Conservation (phyloP, 1,140 invertebrate genomes). For the Pogonomyrmex californicus region DNA sequence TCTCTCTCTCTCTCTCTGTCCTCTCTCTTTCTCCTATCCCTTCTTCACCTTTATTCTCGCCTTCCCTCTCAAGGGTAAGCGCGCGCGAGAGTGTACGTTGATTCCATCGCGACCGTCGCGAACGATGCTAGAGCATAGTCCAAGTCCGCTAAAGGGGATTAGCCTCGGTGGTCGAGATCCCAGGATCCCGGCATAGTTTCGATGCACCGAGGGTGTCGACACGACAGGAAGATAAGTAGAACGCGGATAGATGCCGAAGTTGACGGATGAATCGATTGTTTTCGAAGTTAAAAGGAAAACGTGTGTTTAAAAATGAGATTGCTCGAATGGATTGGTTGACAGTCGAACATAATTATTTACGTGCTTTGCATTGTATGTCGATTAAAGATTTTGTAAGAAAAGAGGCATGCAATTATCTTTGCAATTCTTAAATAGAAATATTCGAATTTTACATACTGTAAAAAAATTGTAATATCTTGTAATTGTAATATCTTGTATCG, state of each 20-base stretch:
- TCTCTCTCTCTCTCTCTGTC: not conserved
- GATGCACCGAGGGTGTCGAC: slow-evolving; percentile 1
- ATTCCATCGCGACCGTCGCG: slow-evolving; percentile 50
- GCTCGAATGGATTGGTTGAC: not conserved
- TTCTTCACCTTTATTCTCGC: slow-evolving; percentile 38
- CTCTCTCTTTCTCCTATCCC: not conserved
- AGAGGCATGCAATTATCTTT: not conserved
- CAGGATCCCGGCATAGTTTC: slow-evolving; percentile 45
- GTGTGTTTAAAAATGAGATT: not conserved
- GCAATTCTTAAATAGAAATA: not conserved
- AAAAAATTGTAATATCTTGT: not conserved
- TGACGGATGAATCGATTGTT: slow-evolving; percentile 65
- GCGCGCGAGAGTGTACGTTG: slow-evolving; percentile 27
- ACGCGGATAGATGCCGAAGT: slow-evolving; percentile 41
- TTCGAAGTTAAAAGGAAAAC: slow-evolving; percentile 21
- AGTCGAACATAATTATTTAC: not conserved
- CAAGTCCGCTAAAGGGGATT: slow-evolving; percentile 59
- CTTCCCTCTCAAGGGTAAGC: slow-evolving; percentile 53
- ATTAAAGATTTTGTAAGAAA: not conserved
- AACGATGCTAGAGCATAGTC: slow-evolving; percentile 62
- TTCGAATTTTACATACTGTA: not conserved
- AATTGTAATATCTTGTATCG: not conserved
- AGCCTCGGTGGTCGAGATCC: slow-evolving; percentile 51
- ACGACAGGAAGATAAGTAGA: slow-evolving; percentile 54
- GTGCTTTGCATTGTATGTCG: not conserved